Evolutionary conservation across 1,140 invertebrate species (phyloP).

Genomic region (Bombus superbus): DNA sequence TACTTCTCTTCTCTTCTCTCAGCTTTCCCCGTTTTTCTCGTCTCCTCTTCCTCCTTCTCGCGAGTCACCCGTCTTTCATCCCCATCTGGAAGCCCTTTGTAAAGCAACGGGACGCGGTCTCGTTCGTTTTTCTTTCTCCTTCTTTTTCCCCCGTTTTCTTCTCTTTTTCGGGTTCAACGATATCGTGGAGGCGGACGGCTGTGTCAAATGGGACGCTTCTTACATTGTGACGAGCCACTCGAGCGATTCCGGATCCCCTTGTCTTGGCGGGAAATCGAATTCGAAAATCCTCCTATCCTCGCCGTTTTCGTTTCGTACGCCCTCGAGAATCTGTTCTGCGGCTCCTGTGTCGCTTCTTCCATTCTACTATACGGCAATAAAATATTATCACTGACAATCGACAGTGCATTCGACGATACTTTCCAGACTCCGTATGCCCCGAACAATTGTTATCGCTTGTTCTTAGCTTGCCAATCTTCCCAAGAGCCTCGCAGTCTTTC

Average conservation of each 20-base stretch:
- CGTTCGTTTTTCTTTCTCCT: neutral
- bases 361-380: neutral
- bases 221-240: constrained; percentile 17
- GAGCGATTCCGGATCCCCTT: neutral
- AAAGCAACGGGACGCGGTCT: constrained; percentile 32
- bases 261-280: constrained; percentile 35
- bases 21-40: neutral
- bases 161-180: constrained; percentile 36
- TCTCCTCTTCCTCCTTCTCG: neutral
- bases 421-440: neutral
- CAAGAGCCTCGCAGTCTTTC: neutral
- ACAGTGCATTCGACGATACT: neutral
- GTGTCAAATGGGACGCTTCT: constrained; percentile 39
- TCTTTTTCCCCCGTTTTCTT: neutral
- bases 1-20: neutral
- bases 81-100: constrained; percentile 28
- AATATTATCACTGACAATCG: neutral
- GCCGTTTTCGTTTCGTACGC: neutral
- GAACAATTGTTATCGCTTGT: neutral
- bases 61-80: neutral
- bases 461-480: neutral
- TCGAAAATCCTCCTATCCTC: constrained; percentile 8
- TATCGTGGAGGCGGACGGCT: constrained; percentile 28
- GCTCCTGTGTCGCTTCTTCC: neutral
- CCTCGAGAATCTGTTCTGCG: neutral